A percentile compares a stretch with the other conserved stretches of the same genome.
Evolutionary conservation across 1,140 invertebrate genomes (phyloP).

Genomic region (Cyrtorhinus lividipennis): DNA sequence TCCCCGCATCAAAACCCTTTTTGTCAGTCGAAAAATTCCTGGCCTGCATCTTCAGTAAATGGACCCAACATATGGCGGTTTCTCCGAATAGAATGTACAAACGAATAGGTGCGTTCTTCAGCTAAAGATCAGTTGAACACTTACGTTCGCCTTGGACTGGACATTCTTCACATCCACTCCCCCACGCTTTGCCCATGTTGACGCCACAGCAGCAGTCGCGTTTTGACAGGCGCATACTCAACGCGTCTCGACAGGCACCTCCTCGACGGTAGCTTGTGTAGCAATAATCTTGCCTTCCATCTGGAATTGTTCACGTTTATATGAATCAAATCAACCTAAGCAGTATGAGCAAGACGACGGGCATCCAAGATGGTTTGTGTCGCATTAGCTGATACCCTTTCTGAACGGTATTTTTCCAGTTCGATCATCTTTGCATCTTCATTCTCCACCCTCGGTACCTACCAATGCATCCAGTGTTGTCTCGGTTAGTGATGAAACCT

Average conservation of each 20-base stretch:
- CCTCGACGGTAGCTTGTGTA: conserved; percentile 49
- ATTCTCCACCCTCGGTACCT: too few species aligned
- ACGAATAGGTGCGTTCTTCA: too few species aligned
- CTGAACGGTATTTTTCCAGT: too few species aligned
- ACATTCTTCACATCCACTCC: conserved; percentile 61
- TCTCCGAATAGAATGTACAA: too few species aligned
- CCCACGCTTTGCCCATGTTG: conserved; percentile 79
- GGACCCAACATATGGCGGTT: too few species aligned
- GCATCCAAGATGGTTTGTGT: too few species aligned
- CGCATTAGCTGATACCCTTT: too few species aligned
- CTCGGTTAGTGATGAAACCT: conserved; percentile 69
- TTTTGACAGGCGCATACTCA: conserved; percentile 56
- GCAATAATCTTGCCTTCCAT: conserved; percentile 66
- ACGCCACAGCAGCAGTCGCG: conserved; percentile 77
- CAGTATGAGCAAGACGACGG: not conserved
- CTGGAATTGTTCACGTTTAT: conserved; percentile 31
- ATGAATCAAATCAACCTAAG: not conserved
- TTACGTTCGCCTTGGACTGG: conserved; percentile 52
- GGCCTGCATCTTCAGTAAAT: too few species aligned
- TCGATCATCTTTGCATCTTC: too few species aligned
- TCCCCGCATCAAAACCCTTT: too few species aligned
- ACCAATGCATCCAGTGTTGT: conserved; percentile 71
- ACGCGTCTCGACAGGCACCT: conserved; percentile 49
- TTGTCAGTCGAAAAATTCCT: too few species aligned
- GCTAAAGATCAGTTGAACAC: too few species aligned